phyloP scores from a whole-genome alignment of 2,888 invertebrate species.

The Malacosoma neustria region DNA sequence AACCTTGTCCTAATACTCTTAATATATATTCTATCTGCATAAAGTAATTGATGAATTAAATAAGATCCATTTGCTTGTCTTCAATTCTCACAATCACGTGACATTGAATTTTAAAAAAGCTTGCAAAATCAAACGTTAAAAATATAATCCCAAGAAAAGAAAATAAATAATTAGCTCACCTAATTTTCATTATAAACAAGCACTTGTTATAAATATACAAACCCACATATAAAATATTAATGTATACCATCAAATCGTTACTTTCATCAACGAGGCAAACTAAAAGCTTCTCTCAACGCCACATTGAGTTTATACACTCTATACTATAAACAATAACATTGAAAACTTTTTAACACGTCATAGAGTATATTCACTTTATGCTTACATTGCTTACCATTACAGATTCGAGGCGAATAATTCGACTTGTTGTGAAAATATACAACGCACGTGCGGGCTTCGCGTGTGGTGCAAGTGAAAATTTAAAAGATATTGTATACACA shows the following conservation, averaged over 20 bases:
- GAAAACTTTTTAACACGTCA: conserved; percentile 66
- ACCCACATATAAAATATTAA: conserved; percentile 7
- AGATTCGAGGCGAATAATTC: conserved; percentile 56
- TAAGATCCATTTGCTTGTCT: no score
- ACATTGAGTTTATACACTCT: conserved; percentile 45
- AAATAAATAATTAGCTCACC: background rate
- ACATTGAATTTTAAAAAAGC: no score
- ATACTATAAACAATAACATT: conserved; percentile 65
- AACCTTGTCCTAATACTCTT: no score
- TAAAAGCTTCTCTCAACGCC: conserved; percentile 61
- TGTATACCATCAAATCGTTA: conserved; percentile 17
- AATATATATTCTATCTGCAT: no score
- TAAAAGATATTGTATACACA: no score
- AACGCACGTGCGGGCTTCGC: conserved; percentile 38
- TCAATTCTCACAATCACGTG: no score
- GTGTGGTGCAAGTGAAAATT: conserved; percentile 33
- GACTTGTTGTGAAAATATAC: conserved; percentile 64
- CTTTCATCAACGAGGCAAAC: conserved; percentile 28
- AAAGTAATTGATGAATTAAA: no score
- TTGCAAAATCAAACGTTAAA: no score
- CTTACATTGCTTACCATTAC: conserved; percentile 29
- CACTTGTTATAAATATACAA: conserved; percentile 1
- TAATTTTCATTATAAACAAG: background rate
- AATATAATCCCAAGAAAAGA: no score
- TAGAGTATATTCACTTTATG: conserved; percentile 30